phyloP scores from a whole-genome alignment of 2,113 vertebrate genomes.

The Furnarius figulus region DNA sequence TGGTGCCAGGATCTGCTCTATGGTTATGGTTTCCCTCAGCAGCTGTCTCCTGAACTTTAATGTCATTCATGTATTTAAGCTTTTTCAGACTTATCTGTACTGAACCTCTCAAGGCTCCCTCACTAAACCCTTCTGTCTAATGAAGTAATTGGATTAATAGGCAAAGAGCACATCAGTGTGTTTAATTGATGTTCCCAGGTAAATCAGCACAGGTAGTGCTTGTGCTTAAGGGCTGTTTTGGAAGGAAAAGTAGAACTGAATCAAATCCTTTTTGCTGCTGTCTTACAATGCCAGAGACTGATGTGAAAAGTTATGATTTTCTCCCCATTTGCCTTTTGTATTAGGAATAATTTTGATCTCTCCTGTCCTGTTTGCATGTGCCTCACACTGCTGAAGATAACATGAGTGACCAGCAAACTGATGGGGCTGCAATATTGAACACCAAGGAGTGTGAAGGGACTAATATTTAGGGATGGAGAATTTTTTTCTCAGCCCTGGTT shows the following conservation, averaged over 20 bases:
- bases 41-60: background rate
- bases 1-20: background rate
- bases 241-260: background rate
- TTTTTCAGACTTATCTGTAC: background rate
- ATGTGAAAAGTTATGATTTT: background rate
- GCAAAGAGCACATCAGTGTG: constrained; percentile 5
- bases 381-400: background rate
- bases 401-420: background rate
- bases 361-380: background rate
- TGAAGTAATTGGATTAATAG: constrained; percentile 44
- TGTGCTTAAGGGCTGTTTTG: background rate
- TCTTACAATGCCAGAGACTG: background rate
- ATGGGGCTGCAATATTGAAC: background rate
- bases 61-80: background rate
- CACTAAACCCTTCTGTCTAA: constrained; percentile 29
- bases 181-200: constrained; percentile 44
- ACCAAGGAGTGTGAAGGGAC: background rate
- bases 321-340: background rate
- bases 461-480: background rate
- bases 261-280: background rate
- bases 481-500: background rate
- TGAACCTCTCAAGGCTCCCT: constrained; percentile 19
- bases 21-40: background rate
- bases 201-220: constrained; percentile 39
- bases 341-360: background rate